Conservation (phyloP, 2,888 invertebrate species). For the Gastrophysa polygoni region DNA sequence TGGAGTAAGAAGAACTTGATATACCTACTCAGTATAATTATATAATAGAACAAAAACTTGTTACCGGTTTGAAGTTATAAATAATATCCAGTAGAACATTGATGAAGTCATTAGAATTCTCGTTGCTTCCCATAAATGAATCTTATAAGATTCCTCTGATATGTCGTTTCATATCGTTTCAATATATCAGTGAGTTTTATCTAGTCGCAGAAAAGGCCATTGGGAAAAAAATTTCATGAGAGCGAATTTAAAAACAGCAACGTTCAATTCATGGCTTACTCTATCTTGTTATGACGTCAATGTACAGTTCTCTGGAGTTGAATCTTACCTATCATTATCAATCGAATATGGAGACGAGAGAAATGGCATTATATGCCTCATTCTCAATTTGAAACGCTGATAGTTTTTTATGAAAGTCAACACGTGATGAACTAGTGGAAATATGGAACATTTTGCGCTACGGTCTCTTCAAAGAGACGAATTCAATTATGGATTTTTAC, state of each 20-base stretch:
- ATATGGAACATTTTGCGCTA: no score
- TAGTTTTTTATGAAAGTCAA: no score
- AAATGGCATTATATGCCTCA: no score
- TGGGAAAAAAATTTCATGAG: conserved; percentile 11
- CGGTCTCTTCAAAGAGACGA: no score
- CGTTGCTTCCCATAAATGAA: conserved; percentile 21
- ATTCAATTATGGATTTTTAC: no score
- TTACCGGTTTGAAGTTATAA: background rate
- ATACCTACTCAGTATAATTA: no score
- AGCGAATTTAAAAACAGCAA: conserved; percentile 22
- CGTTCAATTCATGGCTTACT: conserved; percentile 38
- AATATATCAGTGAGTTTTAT: conserved; percentile 25
- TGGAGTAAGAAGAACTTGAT: background rate
- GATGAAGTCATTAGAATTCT: conserved; percentile 18
- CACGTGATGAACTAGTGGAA: no score
- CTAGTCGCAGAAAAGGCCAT: conserved; percentile 18
- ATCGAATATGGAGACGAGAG: no score
- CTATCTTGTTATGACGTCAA: conserved; percentile 31
- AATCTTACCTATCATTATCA: background rate
- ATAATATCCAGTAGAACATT: background rate
- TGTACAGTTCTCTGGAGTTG: conserved; percentile 15
- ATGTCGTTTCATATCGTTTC: conserved; percentile 30
- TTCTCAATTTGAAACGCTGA: no score
- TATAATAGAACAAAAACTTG: no score
- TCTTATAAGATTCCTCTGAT: conserved; percentile 33